Percentiles rank a stretch among this genome's conserved stretches.
Conservation (phyloP, 2,888 invertebrate species). For the Ichneumoninae sp. region DNA sequence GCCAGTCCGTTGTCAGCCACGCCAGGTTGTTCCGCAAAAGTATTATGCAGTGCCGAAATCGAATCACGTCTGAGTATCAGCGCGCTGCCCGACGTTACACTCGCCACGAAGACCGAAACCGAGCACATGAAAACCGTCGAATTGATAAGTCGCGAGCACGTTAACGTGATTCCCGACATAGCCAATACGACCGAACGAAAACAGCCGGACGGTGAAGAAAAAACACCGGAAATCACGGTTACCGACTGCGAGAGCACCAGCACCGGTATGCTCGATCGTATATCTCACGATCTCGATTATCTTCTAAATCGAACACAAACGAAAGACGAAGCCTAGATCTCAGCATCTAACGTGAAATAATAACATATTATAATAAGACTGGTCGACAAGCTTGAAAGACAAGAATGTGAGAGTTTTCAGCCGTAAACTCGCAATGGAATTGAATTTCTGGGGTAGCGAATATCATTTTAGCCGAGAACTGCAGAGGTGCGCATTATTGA, state of each 20-base stretch:
- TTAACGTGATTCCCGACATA: slow-evolving; percentile 80
- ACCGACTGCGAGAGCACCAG: slow-evolving; percentile 75
- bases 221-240: slow-evolving; percentile 74
- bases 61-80: slow-evolving; percentile 76
- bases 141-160: slow-evolving; percentile 71
- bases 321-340: slow-evolving; percentile 73
- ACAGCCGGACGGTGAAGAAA: slow-evolving; percentile 80
- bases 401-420: slow-evolving; percentile 28
- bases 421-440: slow-evolving; percentile 23
- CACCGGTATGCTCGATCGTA: slow-evolving; percentile 90
- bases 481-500: background rate
- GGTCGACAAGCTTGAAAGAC: slow-evolving; percentile 43
- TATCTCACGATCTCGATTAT: slow-evolving; percentile 93
- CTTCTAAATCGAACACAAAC: slow-evolving; percentile 89
- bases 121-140: slow-evolving; percentile 70
- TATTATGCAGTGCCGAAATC: slow-evolving; percentile 81
- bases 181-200: slow-evolving; percentile 81
- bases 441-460: slow-evolving; percentile 21
- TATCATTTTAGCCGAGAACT: background rate
- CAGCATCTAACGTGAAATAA: slow-evolving; percentile 16
- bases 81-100: slow-evolving; percentile 82
- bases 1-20: slow-evolving; percentile 34
- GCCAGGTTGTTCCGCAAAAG: slow-evolving; percentile 75
- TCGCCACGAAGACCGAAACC: slow-evolving; percentile 76
- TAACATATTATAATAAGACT: background rate